Conservation (phyloP, 2,113 vertebrate species). For the Numida meleagris region DNA sequence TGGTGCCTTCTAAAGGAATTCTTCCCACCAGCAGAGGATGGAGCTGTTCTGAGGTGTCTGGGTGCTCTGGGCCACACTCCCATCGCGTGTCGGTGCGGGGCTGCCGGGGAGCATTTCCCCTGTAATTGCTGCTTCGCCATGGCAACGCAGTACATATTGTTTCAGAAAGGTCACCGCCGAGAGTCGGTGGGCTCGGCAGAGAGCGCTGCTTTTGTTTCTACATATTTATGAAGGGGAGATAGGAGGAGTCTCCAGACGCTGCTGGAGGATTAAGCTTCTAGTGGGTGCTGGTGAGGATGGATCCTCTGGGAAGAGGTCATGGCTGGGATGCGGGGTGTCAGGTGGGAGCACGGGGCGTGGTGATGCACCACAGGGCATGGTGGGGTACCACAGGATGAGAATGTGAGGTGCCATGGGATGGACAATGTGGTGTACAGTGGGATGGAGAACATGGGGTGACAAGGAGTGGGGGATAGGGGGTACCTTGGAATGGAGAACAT, state of each 20-base stretch:
- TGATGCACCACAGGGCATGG: not conserved
- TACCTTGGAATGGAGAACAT: not conserved
- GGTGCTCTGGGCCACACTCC: not conserved
- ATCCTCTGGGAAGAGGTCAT: not conserved
- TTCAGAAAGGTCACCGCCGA: constrained; percentile 61
- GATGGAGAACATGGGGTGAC: not conserved
- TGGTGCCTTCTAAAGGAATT: not conserved
- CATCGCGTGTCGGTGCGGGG: not conserved
- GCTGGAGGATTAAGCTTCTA: not conserved
- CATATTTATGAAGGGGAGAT: not conserved
- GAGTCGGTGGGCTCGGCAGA: constrained; percentile 34
- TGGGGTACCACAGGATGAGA: not conserved
- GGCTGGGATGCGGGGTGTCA: not conserved
- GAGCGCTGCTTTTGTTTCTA: not conserved
- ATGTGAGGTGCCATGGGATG: not conserved
- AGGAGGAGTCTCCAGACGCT: not conserved
- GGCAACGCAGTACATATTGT: constrained; percentile 64
- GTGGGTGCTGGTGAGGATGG: not conserved
- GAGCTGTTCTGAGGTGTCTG: not conserved
- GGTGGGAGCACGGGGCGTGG: not conserved
- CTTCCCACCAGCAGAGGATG: not conserved
- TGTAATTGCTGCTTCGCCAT: constrained; percentile 59
- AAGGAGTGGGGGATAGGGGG: not conserved
- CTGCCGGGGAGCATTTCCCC: not conserved
- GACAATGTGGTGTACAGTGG: not conserved